These are phyloP conservation scores for Melieria crassipennis DNA, from an alignment of 2,888 invertebrate genomes.

Conservation along the genomic window DNA sequence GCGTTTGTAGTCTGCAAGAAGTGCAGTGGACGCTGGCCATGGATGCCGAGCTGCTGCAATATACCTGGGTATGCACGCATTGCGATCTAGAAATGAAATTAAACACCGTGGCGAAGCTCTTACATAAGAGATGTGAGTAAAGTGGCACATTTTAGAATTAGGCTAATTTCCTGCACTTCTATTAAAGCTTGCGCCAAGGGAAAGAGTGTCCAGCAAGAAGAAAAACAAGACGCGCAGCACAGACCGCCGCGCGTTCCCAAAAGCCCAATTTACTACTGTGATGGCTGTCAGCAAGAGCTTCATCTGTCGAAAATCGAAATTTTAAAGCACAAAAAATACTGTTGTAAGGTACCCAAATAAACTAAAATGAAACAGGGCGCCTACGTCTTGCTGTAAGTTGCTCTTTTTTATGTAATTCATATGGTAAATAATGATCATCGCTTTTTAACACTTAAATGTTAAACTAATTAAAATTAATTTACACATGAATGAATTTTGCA, in stretches of 20 bases:
- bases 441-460: slow-evolving; percentile 37
- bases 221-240: slow-evolving; percentile 29
- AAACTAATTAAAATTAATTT: slow-evolving; percentile 26
- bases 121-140: slow-evolving; percentile 70
- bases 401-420: slow-evolving; percentile 12
- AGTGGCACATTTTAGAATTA: neutral
- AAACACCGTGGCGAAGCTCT: slow-evolving; percentile 72
- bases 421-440: slow-evolving; percentile 6
- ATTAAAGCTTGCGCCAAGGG: slow-evolving; percentile 75
- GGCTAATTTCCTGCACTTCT: slow-evolving; percentile 69
- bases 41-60: slow-evolving; percentile 70
- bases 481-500: slow-evolving; percentile 9
- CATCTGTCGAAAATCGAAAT: slow-evolving; percentile 84
- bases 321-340: slow-evolving; percentile 82
- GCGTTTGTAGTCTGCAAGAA: slow-evolving; percentile 70
- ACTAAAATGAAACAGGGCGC: neutral
- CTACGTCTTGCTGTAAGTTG: neutral
- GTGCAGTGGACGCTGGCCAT: slow-evolving; percentile 75
- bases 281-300: slow-evolving; percentile 74
- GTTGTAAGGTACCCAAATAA: slow-evolving; percentile 52
- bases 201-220: neutral
- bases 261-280: slow-evolving; percentile 71
- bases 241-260: neutral
- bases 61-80: slow-evolving; percentile 78
- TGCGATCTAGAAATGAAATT: slow-evolving; percentile 69